Base-by-base conservation (phyloP, 2,797 vertebrate genomes). In the Cichlasoma orientale region DNA sequence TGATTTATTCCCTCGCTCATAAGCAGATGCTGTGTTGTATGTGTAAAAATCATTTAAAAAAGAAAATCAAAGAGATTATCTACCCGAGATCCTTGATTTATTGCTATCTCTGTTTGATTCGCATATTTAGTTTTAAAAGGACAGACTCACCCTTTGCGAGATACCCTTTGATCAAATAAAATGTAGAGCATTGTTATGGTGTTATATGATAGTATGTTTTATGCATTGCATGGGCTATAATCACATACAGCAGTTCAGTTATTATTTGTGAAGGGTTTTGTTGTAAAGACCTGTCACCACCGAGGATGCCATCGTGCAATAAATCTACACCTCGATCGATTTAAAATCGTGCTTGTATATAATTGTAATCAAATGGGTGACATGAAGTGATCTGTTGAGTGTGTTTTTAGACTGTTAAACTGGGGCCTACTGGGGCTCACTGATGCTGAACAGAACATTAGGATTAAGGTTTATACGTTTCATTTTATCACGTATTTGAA, bases 401-500 rank as follows among this genome's bases (percentile, higher is more conserved):
- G 1, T 72, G n/a, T 58, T 59, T 69, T 4, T 19, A 11, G 77
- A 53, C 44, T 38, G 27, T 52, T 53, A 36, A 61, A 36, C 8
- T 13, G 31, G 10, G 68, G 57, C 68, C 68, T 29, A 29, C 63
- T 11, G 16, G 41, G 75, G 75, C 41, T 66, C 13, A 19, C 10
- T 31, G 52, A 70, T 66, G 63, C 41, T 66, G 72, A 58, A 80
- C 54, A 76, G 7, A 82, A 3, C 38, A 69, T 68, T 56, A 29
- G 23, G 52, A 71, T 83, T 83, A 66, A 73, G 53, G 29, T 58
- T 31, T 70, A 53, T 59, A 73, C 78, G 33, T 79, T 83, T 16
- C n/a, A 56, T 80, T 80, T 68, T 56, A 56, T 56, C 56, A 76
- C 66, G 12, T 68, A 57, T 81, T 25, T 73, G 52, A 82, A 75